Evolutionary conservation across 2,113 vertebrate species (phyloP), one percentile per base, ranked within the genome.

Genomic region (Neopipo cinnamomea): DNA sequence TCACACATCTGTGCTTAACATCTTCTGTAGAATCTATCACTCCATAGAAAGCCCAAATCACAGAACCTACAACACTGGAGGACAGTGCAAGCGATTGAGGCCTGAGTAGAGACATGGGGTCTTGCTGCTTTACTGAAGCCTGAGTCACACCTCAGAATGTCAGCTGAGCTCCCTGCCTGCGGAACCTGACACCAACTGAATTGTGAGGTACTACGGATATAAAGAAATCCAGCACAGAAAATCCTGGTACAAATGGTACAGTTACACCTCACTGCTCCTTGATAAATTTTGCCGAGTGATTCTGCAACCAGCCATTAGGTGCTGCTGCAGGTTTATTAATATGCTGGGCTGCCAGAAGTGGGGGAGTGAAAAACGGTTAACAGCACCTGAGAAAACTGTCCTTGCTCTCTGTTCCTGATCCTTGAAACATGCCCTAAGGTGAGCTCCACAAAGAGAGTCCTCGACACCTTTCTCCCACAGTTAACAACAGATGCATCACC

Each of bases 231-330:
- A 56, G 67, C 58, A 52, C 7, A 39, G n/a, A 74, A 70, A 50
- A 53, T 19, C 59, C 73, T 59, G 55, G 22, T 65, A 23, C 20
- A 28, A 35, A 58, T 5, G 16, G 35, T 10, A 76, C 16, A 24
- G 67, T 7, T 62, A 27, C 14, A 53, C 14, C 52, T 72, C 65
- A 16, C 35, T 37, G 46, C 47, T 66, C 41, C 71, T 52, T 4
- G 13, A 22, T 47, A 28, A 37, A 73, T 74, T 44, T 42, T 75
- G n/a, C 72, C 79, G 49, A 80, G 93, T 67, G 0, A 86, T 97
- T 97, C 95, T 95, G 56, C 39, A 59, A 44, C 24, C 84, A 87
- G 93, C 96, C 97, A 85, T 96, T 97, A 96, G 97, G 91, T 96
- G 97, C 85, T 95, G 96, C 96, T 97, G 86, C 76, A 95, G 95